These are phyloP conservation scores for Amorpha juglandis DNA, from an alignment of 2,888 invertebrate genomes.

Conservation along the genomic window DNA sequence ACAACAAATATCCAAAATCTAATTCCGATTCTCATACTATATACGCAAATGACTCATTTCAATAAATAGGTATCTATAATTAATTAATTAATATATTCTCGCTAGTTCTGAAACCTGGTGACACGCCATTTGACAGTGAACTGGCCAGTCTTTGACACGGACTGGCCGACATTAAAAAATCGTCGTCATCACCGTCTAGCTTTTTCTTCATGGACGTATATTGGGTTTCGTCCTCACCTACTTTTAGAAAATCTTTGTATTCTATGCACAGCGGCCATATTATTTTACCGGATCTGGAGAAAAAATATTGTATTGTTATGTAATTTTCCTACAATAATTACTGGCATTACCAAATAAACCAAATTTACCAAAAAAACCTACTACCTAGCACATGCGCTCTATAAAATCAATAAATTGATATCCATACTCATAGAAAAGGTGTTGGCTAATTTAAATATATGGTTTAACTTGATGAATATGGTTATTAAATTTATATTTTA, in stretches of 20 bases:
- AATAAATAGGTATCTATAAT: not conserved
- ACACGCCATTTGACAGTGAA: conserved; percentile 67
- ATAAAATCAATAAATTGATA: too few species aligned
- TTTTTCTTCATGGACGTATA: conserved; percentile 69
- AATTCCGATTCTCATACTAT: not conserved
- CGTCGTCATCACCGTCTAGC: conserved; percentile 73
- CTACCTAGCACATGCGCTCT: too few species aligned
- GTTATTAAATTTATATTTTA: too few species aligned
- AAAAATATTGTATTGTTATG: not conserved
- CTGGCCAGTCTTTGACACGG: conserved; percentile 62
- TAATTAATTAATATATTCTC: conserved; percentile 53
- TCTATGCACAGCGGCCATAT: conserved; percentile 82
- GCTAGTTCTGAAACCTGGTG: conserved; percentile 73
- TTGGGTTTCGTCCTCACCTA: conserved; percentile 69
- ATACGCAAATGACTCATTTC: not conserved
- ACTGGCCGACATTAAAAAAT: conserved; percentile 66
- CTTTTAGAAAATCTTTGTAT: conserved; percentile 76
- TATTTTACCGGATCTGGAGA: conserved; percentile 75
- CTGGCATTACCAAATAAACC: not conserved
- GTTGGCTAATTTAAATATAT: too few species aligned
- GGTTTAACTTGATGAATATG: too few species aligned
- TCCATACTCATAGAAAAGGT: too few species aligned
- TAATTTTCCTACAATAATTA: not conserved
- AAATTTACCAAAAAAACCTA: too few species aligned
- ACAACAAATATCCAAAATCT: too few species aligned